phyloP scores from a whole-genome alignment of 1,140 invertebrate species.

The Pissodes strobi region DNA sequence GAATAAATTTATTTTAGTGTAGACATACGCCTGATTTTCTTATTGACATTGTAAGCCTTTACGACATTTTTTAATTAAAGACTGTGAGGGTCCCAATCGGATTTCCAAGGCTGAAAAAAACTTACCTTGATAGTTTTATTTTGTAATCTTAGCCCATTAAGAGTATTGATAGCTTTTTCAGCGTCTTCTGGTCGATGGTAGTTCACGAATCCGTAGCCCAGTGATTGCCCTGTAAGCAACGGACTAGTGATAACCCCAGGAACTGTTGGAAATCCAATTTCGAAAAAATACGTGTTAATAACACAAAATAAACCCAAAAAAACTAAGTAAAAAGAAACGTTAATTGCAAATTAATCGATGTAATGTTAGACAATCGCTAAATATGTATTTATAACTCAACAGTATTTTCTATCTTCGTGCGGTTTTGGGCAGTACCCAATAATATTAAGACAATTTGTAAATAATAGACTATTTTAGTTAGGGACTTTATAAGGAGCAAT shows the following conservation, averaged over 20 bases:
- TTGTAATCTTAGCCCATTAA: slow-evolving; percentile 95
- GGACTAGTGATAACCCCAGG: slow-evolving; percentile 49
- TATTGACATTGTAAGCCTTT: neutral
- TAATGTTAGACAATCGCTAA: slow-evolving; percentile 3
- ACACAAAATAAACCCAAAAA: slow-evolving; percentile 44
- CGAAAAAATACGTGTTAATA: slow-evolving; percentile 49
- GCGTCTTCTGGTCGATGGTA: slow-evolving; percentile 96
- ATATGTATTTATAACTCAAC: slow-evolving; percentile 10
- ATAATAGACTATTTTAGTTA: too few species aligned
- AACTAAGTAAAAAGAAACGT: slow-evolving; percentile 17
- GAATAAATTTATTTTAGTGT: neutral
- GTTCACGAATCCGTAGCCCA: slow-evolving; percentile 99
- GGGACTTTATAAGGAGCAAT: too few species aligned
- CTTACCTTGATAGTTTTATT: slow-evolving; percentile 99
- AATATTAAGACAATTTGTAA: too few species aligned
- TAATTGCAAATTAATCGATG: slow-evolving; percentile 16
- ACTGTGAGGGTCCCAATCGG: slow-evolving; percentile 19
- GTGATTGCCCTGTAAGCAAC: slow-evolving; percentile 84
- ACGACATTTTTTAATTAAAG: neutral
- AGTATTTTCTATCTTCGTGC: neutral
- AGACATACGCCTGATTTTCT: neutral
- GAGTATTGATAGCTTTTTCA: slow-evolving; percentile 95
- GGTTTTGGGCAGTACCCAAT: too few species aligned
- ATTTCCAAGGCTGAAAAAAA: slow-evolving; percentile 29
- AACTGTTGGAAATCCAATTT: slow-evolving; percentile 48